Evolutionary conservation across 2,888 invertebrate species (phyloP).

Genomic region (Scaptomyza cyrtandrae): DNA sequence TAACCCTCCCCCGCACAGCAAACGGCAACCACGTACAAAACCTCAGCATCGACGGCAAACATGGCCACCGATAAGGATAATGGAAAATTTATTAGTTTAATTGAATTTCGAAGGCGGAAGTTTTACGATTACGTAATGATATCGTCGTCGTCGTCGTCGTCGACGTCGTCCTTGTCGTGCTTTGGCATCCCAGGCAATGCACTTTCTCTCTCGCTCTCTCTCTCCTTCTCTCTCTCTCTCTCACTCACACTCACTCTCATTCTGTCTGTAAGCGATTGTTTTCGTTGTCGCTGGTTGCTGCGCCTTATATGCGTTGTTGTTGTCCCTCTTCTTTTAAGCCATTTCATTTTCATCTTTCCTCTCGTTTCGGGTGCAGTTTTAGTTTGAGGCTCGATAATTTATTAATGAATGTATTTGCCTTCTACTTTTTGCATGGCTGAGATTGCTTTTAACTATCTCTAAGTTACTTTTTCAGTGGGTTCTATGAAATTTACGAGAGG

Average conservation of each 20-base stretch:
- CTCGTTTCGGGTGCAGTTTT: conserved; percentile 49
- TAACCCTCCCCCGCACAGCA: conserved; percentile 6
- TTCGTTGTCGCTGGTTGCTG: conserved; percentile 53
- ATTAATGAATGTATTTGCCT: conserved; percentile 77
- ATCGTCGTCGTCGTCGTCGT: conserved; percentile 50
- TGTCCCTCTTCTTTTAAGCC: conserved; percentile 3
- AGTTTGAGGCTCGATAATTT: conserved; percentile 74
- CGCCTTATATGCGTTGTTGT: conserved; percentile 54
- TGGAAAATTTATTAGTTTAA: conserved; percentile 83
- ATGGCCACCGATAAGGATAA: conserved; percentile 79
- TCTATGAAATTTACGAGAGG: not conserved
- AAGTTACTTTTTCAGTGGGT: not conserved
- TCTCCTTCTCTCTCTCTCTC: not conserved
- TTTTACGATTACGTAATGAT: conserved; percentile 78
- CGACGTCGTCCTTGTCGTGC: conserved; percentile 43
- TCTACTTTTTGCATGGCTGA: conserved; percentile 52
- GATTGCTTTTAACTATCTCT: conserved; percentile 40
- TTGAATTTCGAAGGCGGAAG: conserved; percentile 82
- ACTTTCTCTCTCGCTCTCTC: conserved; percentile 1
- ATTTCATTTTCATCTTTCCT: conserved; percentile 5
- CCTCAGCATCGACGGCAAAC: conserved; percentile 38
- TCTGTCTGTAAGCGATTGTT: conserved; percentile 16
- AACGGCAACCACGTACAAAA: conserved; percentile 32
- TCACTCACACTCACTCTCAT: too few relatives aligned
- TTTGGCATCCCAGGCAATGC: conserved; percentile 35